Evolutionary conservation across 2,113 vertebrate species (phyloP), one percentile per base, ranked within the genome.

Genomic region (Cebidichthys violaceus): DNA sequence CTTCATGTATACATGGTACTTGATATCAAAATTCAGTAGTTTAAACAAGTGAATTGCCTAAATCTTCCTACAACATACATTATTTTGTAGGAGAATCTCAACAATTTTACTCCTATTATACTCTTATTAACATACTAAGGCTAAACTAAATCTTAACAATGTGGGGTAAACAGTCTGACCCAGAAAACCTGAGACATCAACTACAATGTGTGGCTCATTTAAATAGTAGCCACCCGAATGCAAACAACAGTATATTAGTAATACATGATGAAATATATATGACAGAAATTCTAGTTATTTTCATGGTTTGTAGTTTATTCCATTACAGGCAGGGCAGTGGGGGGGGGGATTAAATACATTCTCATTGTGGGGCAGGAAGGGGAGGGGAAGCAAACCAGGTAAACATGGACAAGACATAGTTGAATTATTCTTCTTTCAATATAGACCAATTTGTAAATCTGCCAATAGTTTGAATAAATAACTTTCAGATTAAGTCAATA

Each of bases 361-460:
- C 94, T 93, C 91, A 92, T 92, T 92, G 81, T 89, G 89, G 87
- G 90, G 81, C 79, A 92, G 91, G 89, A 87, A 81, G 84, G 84
- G 89, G 83, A 91, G 69, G 80, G 88, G 90, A 86, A 92, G 93
- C 92, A 94, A 94, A 93, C 88, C 90, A 94, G 93, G 86, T 94
- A 94, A 93, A 95, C 93, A 88, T 94, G 91, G 89, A 94, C 91
- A 94, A 93, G 92, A 94, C 92, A 92, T 77, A 89, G 77, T 84
- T 92, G 92, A 94, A 92, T 92, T 92, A 86, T 91, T 92, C 74
- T 37, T 85, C 79, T 88, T 92, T 89, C 80, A 88, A 87, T 90
- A 87, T 88, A 90, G 87, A 93, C 88, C 87, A 92, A 93, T 94
- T 92, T 89, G 79, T 88, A 84, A 88, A 88, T 86, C 87, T 92